These are phyloP conservation scores for Nanger granti DNA, from an alignment of 2,113 vertebrate species.

Conservation along the genomic window DNA sequence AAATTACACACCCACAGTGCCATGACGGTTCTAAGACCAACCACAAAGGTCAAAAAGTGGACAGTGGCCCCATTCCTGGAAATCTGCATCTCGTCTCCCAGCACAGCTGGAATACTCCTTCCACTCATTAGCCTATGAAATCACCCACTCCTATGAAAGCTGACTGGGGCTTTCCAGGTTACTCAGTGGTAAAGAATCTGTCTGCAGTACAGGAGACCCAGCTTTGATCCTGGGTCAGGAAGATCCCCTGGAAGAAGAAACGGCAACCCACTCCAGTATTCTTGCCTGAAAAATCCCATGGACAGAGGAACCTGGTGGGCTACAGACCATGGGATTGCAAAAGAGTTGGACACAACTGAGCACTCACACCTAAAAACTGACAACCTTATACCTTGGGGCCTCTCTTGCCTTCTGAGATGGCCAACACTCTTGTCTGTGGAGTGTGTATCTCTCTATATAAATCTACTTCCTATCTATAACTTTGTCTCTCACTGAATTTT, in stretches of 20 bases:
- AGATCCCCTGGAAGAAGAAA: neutral
- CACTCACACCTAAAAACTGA: neutral
- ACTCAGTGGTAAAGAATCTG: neutral
- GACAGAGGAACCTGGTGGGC: neutral
- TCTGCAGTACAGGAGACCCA: neutral
- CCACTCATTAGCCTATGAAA: neutral
- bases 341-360: neutral
- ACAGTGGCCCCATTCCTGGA: neutral
- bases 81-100: accelerated
- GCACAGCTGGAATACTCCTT: neutral
- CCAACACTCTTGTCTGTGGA: neutral
- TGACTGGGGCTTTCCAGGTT: neutral
- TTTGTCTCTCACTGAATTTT: neutral
- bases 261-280: neutral
- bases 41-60: neutral
- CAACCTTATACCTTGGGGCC: neutral
- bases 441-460: neutral
- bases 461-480: neutral
- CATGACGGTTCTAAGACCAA: neutral
- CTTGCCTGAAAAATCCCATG: neutral
- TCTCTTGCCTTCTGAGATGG: neutral
- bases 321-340: neutral
- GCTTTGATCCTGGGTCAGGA: neutral
- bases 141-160: neutral
- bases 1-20: neutral